Evolutionary conservation across 2,113 vertebrate genomes (phyloP), one percentile per base, ranked within the genome.

Genomic region (Syngnathus typhle): DNA sequence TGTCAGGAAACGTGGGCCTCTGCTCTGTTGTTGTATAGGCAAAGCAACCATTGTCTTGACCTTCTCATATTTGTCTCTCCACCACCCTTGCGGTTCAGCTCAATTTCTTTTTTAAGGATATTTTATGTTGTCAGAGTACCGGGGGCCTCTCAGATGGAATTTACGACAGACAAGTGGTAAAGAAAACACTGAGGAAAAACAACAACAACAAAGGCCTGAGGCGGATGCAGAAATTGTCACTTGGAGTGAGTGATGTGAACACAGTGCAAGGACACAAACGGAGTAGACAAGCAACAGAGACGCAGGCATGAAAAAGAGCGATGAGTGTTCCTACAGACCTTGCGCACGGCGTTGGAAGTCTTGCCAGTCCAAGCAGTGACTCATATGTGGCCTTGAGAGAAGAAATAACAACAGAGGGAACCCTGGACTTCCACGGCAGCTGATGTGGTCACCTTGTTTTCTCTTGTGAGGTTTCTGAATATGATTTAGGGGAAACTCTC

Each of bases 391-490:
- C 83, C 80, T 83, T 84, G 83, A 71, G 70, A 79, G 79, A 79
- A 87, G 75, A 76, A 87, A 88, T 79, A 88, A 86, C 84, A 82
- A 60, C 63, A 39, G 73, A 82, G 85, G 87, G 84, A 88, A 85
- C 84, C 85, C 84, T 81, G 78, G 80, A 87, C 76, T 84, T 83
- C 78, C 76, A 87, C 76, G 64, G 84, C 74, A 85, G 83, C 84
- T 79, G 75, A 82, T 86, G 86, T 82, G 84, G 85, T 87, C 70
- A 56, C 67, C 73, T 81, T 88, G 85, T 88, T 88, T 88, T 84
- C 84, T 78, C 77, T 81, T 65, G 66, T 87, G 85, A 82, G 84
- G 80, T 81, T 88, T 89, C 76, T 79, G 63, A 81, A 80, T 83
- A 82, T 73, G 74, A 85, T 87, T 84, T 83, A 87, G 79, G 83